Percentiles rank a stretch among this genome's conserved stretches.
Conservation (phyloP, 2,113 vertebrate species). For the Azemiops feae region DNA sequence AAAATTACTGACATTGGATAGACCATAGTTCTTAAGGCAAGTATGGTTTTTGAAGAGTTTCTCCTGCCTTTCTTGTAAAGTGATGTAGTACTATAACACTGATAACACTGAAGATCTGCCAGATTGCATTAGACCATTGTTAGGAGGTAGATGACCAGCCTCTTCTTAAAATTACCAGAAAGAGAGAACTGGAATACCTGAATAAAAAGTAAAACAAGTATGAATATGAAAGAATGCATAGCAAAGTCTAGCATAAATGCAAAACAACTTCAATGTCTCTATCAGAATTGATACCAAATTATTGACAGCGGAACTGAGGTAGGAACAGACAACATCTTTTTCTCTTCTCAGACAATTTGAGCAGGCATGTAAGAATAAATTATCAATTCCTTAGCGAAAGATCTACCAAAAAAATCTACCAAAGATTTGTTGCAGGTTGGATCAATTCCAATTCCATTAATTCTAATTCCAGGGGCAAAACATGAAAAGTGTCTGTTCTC, state of each 20-base stretch:
- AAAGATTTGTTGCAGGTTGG: not conserved
- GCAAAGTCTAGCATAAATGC: slow-evolving; percentile 10
- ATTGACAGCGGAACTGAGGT: not conserved
- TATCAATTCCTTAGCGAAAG: not conserved
- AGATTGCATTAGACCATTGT: not conserved
- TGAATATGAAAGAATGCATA: not conserved
- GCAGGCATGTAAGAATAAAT: not conserved
- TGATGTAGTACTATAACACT: not conserved
- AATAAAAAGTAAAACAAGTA: not conserved
- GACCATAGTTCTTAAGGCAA: not conserved
- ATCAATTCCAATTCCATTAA: not conserved
- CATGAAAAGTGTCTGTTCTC: not conserved
- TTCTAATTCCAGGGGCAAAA: not conserved
- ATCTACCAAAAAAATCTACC: not conserved
- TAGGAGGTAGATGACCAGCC: not conserved
- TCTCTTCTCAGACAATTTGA: not conserved
- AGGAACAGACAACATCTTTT: not conserved
- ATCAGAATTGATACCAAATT: not conserved
- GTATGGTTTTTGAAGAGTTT: not conserved
- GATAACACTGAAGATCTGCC: not conserved
- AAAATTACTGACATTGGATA: not conserved
- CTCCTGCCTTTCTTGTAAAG: not conserved
- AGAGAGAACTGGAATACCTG: not conserved
- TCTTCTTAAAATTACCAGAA: not conserved
- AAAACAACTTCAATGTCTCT: not conserved